Percentiles rank a stretch among this genome's conserved stretches.
Conservation (phyloP, 2,797 vertebrate genomes). For the Sebastes goodei region DNA sequence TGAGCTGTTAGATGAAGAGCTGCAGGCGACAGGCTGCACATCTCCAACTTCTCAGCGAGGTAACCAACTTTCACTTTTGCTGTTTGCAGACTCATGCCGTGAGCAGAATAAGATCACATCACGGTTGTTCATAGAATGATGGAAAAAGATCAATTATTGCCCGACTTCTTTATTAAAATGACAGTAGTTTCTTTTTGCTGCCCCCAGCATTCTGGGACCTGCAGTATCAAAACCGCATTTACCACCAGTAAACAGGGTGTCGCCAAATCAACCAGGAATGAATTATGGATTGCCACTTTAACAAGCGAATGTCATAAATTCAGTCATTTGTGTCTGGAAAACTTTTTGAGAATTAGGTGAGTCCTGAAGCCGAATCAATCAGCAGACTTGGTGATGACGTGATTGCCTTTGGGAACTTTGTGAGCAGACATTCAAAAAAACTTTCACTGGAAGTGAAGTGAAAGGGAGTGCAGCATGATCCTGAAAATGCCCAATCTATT, state of each 20-base stretch:
- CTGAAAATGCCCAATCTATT: not conserved
- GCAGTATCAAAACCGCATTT: not conserved
- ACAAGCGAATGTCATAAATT: not conserved
- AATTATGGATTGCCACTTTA: not conserved
- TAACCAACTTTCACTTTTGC: too few species aligned
- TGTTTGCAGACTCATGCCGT: too few species aligned
- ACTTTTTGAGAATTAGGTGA: slow-evolving; percentile 11
- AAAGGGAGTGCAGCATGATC: not conserved
- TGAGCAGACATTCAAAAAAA: not conserved
- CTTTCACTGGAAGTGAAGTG: not conserved
- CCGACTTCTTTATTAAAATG: too few species aligned
- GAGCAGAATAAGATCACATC: too few species aligned
- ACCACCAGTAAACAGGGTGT: too few species aligned
- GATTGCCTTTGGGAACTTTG: not conserved
- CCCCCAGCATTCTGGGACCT: not conserved
- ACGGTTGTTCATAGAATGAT: too few species aligned
- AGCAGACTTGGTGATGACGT: not conserved
- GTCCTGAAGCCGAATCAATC: not conserved
- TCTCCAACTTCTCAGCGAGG: not conserved
- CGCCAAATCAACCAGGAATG: not conserved
- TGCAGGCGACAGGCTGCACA: not conserved
- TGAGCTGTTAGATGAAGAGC: not conserved
- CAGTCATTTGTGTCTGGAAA: not conserved
- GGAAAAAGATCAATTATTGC: too few species aligned
- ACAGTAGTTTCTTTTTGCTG: not conserved